Percentiles rank a stretch among this genome's conserved stretches.
These are phyloP conservation scores for Peucedramus taeniatus DNA, from an alignment of 2,113 vertebrate species.

Conservation along the genomic window DNA sequence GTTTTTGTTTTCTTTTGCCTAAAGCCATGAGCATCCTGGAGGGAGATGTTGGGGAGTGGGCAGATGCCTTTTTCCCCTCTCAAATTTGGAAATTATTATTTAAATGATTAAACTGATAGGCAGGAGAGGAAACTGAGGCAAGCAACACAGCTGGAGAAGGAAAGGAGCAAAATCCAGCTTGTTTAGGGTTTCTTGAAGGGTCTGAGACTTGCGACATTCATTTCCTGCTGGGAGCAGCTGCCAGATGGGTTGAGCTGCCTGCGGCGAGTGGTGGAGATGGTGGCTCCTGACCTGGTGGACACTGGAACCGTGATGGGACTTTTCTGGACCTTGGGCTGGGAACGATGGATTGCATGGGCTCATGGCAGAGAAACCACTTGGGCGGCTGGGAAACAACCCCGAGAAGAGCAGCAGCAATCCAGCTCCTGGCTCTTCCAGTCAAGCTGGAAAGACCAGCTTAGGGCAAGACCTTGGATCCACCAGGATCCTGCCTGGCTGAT, in stretches of 20 bases:
- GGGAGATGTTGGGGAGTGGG: rapidly evolving
- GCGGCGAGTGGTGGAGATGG: neutral
- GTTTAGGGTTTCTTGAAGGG: neutral
- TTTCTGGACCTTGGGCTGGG: neutral
- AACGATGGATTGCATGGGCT: rapidly evolving
- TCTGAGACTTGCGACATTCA: neutral
- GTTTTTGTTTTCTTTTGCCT: neutral
- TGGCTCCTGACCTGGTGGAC: neutral
- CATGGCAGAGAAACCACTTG: neutral
- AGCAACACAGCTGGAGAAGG: neutral
- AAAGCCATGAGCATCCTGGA: rapidly evolving
- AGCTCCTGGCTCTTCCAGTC: neutral
- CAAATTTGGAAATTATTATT: neutral
- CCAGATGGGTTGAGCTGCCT: neutral
- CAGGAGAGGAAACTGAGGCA: neutral
- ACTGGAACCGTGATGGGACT: neutral
- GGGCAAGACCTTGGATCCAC: neutral
- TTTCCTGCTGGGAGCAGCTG: neutral
- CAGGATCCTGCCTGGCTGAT: neutral
- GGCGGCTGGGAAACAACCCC: neutral
- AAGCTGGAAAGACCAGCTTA: neutral
- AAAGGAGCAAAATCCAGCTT: neutral
- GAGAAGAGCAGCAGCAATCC: neutral
- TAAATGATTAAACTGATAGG: neutral
- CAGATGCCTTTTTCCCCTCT: neutral